A percentile compares a stretch with the other conserved stretches of the same genome.
phyloP scores from a whole-genome alignment of 2,113 vertebrate species.

The cat (Felis catus) region DNA sequence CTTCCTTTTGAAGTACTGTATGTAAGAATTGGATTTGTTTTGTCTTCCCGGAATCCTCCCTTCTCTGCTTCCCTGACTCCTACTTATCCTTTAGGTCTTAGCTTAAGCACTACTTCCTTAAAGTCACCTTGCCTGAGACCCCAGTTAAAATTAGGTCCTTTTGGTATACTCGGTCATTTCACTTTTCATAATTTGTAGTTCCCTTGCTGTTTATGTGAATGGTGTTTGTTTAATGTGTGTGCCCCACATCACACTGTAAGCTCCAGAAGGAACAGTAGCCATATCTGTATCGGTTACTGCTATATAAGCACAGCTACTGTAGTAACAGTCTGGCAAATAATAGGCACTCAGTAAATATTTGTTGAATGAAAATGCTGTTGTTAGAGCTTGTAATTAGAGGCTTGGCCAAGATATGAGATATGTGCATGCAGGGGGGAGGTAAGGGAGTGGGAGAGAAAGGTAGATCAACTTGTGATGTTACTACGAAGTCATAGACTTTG shows the following conservation, averaged over 20 bases:
- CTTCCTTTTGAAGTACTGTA: constrained; percentile 29
- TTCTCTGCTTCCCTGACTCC: neutral
- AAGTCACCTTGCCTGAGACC: neutral
- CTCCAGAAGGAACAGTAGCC: neutral
- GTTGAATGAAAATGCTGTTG: constrained; percentile 17
- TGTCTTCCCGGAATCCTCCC: constrained; percentile 13
- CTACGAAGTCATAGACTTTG: neutral
- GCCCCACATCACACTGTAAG: neutral
- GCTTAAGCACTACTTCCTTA: constrained; percentile 28
- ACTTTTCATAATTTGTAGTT: constrained; percentile 30
- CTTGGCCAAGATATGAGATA: constrained; percentile 36
- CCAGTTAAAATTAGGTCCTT: neutral
- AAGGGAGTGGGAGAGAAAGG: neutral
- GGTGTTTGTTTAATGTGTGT: neutral
- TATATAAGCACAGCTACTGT: neutral
- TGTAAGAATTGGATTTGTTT: constrained; percentile 29
- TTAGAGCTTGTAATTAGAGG: constrained; percentile 12
- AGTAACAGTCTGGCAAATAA: neutral
- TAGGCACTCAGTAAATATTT: neutral
- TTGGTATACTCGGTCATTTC: neutral
- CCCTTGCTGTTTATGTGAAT: neutral
- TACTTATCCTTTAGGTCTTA: neutral
- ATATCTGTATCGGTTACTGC: constrained; percentile 12
- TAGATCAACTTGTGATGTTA: neutral
- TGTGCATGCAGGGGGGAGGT: neutral